Evolutionary conservation across 2,113 vertebrate species (phyloP).

Genomic region (Syngnathus typhle): DNA sequence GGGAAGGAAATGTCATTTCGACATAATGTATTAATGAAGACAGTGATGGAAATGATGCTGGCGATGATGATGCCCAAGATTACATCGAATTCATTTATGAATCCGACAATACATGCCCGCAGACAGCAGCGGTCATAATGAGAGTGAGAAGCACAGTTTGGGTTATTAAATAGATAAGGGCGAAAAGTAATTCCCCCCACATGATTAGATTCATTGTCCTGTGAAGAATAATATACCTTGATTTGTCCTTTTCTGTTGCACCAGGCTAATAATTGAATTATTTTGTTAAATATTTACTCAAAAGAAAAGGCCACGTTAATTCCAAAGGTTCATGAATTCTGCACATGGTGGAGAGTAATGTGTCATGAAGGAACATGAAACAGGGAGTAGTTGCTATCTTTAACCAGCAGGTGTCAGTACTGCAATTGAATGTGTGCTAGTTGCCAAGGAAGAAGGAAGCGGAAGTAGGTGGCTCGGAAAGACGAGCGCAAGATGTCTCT

Average conservation of each 20-base stretch:
- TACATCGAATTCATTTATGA: not conserved
- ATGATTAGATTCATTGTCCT: slow-evolving; percentile 25
- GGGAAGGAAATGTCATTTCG: not conserved
- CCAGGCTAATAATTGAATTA: slow-evolving; percentile 62
- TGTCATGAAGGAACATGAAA: too few relatives aligned
- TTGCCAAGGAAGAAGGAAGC: not conserved
- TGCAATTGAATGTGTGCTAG: not conserved
- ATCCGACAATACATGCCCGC: not conserved
- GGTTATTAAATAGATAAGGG: not conserved
- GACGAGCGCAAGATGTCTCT: slow-evolving; percentile 79
- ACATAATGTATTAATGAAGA: not conserved
- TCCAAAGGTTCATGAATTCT: not conserved
- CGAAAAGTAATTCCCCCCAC: not conserved
- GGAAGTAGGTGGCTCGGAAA: slow-evolving; percentile 30
- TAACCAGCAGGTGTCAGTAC: not conserved
- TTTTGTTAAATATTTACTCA: not conserved
- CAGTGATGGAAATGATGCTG: not conserved
- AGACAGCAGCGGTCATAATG: not conserved
- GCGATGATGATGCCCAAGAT: not conserved
- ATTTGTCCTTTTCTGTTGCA: slow-evolving; percentile 67
- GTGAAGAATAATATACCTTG: slow-evolving; percentile 60
- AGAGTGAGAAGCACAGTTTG: not conserved
- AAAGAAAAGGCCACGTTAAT: not conserved
- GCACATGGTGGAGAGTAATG: not conserved
- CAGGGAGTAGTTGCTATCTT: not conserved